These are phyloP conservation scores for Lasioglossum pauxillum DNA, from an alignment of 2,888 invertebrate genomes.

Conservation along the genomic window DNA sequence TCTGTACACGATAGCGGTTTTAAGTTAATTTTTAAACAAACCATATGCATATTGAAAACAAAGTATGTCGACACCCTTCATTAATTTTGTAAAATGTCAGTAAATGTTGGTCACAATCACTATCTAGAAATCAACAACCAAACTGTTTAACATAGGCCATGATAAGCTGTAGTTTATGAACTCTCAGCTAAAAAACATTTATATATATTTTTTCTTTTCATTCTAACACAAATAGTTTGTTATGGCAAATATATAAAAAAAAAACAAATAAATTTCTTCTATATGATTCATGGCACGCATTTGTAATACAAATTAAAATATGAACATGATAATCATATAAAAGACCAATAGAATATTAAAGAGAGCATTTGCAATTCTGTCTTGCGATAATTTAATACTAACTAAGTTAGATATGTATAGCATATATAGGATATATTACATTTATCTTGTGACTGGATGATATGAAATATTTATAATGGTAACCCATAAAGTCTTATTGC, in stretches of 20 bases:
- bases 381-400: slow-evolving; percentile 53
- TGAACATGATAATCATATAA: slow-evolving; percentile 58
- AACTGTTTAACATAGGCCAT: slow-evolving; percentile 36
- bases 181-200: slow-evolving; percentile 41
- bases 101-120: slow-evolving; percentile 10
- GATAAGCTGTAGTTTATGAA: slow-evolving; percentile 21
- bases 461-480: slow-evolving; percentile 79
- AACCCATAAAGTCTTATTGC: slow-evolving; percentile 82
- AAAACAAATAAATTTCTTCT: slow-evolving; percentile 45
- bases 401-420: slow-evolving; percentile 37
- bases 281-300: slow-evolving; percentile 66
- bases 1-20: slow-evolving; percentile 25
- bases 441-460: slow-evolving; percentile 77
- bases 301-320: slow-evolving; percentile 51
- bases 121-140: slow-evolving; percentile 5
- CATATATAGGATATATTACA: slow-evolving; percentile 71
- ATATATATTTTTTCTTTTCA: slow-evolving; percentile 29
- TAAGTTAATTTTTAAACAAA: slow-evolving; percentile 9
- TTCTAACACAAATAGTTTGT: slow-evolving; percentile 49
- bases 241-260: slow-evolving; percentile 42
- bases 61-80: background rate
- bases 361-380: slow-evolving; percentile 63
- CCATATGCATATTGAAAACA: background rate
- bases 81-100: background rate
- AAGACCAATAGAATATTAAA: slow-evolving; percentile 59